phyloP scores from a whole-genome alignment of 2,113 vertebrate species.

The Pagrus major region DNA sequence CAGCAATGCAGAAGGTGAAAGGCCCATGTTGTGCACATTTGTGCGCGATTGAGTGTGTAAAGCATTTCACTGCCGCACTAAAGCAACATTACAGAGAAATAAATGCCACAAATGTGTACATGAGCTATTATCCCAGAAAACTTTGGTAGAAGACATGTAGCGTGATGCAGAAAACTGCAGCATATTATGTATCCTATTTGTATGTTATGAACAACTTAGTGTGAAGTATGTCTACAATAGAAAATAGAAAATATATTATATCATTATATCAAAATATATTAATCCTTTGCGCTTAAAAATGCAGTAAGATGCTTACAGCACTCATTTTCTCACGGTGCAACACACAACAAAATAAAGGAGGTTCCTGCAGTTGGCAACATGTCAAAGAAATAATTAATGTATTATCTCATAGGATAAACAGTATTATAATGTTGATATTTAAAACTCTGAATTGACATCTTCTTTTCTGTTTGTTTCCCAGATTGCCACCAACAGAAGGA shows the following conservation, averaged over 20 bases:
- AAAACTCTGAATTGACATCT: background rate
- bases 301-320: background rate
- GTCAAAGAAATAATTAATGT: background rate
- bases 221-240: background rate
- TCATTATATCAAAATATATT: too few relatives aligned
- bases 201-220: background rate
- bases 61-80: background rate
- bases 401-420: background rate
- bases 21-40: background rate
- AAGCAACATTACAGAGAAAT: background rate
- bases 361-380: background rate
- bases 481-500: conserved; percentile 96
- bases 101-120: background rate
- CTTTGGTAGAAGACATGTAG: background rate
- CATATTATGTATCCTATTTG: background rate
- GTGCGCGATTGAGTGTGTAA: background rate
- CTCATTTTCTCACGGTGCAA: too few relatives aligned
- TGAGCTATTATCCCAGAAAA: background rate
- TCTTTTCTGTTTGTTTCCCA: conserved; percentile 61
- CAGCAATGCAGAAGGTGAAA: conserved; percentile 98
- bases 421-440: background rate
- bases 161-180: background rate
- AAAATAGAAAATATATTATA: background rate
- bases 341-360: too few relatives aligned
- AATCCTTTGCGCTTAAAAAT: background rate